Percentiles rank a stretch among this genome's conserved stretches.
Evolutionary conservation across 2,113 vertebrate species (phyloP).

Genomic region (Mionectes macconnelli): DNA sequence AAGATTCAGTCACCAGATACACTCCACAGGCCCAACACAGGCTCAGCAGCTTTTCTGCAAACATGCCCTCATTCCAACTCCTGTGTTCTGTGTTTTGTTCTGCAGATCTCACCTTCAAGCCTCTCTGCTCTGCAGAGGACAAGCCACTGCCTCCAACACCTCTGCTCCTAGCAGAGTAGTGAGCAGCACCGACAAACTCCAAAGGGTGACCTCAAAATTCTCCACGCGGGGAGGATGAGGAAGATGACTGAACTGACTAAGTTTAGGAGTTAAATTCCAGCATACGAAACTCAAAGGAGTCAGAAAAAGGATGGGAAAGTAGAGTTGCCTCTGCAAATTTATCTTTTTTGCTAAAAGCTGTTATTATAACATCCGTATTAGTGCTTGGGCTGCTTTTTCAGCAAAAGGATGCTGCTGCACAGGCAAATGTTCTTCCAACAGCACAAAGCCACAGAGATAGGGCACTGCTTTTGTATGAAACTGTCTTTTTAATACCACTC

Average conservation of each 20-base stretch:
- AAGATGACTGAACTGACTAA: not conserved
- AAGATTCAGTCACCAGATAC: not conserved
- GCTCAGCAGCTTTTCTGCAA: not conserved
- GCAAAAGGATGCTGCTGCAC: not conserved
- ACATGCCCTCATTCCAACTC: accelerated
- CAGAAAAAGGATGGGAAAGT: not conserved
- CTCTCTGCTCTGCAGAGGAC: not conserved
- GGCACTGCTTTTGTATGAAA: not conserved
- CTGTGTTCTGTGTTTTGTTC: not conserved
- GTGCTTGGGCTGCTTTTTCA: not conserved
- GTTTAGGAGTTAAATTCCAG: not conserved
- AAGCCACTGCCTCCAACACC: not conserved
- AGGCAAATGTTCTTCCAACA: not conserved
- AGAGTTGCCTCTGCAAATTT: not conserved
- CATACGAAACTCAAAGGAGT: not conserved
- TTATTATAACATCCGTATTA: not conserved
- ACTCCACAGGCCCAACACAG: not conserved
- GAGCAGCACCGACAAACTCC: accelerated
- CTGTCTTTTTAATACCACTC: slow-evolving; percentile 16
- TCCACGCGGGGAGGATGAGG: not conserved
- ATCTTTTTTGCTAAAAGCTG: not conserved
- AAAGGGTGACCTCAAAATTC: not conserved
- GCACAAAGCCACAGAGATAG: not conserved
- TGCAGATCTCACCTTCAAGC: not conserved
- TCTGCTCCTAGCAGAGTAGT: not conserved